These are phyloP conservation scores for Melanotaenia boesemani DNA, from an alignment of 2,797 vertebrate species.

Conservation along the genomic window DNA sequence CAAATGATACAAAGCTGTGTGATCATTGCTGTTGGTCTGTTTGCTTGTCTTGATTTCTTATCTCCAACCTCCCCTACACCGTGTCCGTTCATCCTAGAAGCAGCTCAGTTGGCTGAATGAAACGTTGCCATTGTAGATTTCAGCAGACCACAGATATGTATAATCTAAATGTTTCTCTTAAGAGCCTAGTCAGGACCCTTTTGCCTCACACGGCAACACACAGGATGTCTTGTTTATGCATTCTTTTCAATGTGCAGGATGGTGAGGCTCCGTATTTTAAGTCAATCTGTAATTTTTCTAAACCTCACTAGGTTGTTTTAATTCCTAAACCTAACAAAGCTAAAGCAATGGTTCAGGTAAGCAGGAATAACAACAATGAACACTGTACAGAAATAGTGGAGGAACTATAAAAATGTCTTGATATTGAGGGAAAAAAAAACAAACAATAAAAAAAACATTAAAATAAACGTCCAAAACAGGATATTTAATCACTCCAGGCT, in stretches of 20 bases:
- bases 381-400: too few species aligned
- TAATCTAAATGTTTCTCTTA: not conserved
- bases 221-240: not conserved
- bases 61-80: not conserved
- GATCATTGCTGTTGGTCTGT: not conserved
- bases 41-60: not conserved
- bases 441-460: too few species aligned
- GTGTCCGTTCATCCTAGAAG: not conserved
- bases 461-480: too few species aligned
- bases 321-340: too few species aligned
- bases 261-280: not conserved
- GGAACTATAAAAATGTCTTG: too few species aligned
- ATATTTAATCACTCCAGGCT: not conserved
- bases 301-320: not conserved
- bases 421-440: too few species aligned
- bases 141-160: not conserved
- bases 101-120: not conserved
- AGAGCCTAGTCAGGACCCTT: not conserved
- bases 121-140: not conserved
- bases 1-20: not conserved
- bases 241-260: not conserved
- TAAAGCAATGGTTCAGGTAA: too few species aligned
- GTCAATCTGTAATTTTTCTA: not conserved
- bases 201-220: not conserved
- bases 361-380: too few species aligned